Base-by-base conservation (phyloP, 2,888 invertebrate species). In the Fragum sueziense region DNA sequence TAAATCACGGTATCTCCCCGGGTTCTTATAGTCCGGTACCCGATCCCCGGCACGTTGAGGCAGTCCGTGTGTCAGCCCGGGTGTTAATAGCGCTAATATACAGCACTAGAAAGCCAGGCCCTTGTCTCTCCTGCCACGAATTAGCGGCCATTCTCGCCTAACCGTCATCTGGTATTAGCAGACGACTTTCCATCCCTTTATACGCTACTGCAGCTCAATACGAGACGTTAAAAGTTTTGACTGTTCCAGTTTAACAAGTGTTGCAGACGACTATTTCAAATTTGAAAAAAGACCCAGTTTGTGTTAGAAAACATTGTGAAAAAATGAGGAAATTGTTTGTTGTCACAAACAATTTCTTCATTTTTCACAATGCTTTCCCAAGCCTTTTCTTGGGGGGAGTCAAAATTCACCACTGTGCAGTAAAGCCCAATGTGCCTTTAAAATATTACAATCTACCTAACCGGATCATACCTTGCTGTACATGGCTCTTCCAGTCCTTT, bases 131-230 rank as follows among this genome's bases (percentile, higher is more conserved):
- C 27, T 57, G 47, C 47, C 47, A 57, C 57, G 57, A 61, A 41
- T 65, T 65, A 31, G 37, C 65, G 34, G 9, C 41, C 41, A 25
- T 14, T 33, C 65, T 20, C n/a, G 65, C 41, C 31, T 33, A 2
- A 61, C 33, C 65, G 65, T 65, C 65, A 65, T 37, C 65, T 65
- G 65, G 41, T n/a, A 20, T 65, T n/a, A 65, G 29, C 65, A 65
- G 17, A 14, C 25, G 11, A 25, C 22, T 14, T 41, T 9, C 14
- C 3, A n/a, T 25, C 57, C 57, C 57, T 57, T 57, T 25, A 27
- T 27, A 9, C 17, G 11, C 9, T 41, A 41, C 41, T 9, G 17
- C 41, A 41, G 17, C 17, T 41, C 9, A 11, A 17, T 17, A 41
- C 11, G 11, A 41, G 41, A 41, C 41, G 41, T 52, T 54, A 11